Evolutionary conservation across 2,888 invertebrate genomes (phyloP).

Genomic region (Mythimna ferrago): DNA sequence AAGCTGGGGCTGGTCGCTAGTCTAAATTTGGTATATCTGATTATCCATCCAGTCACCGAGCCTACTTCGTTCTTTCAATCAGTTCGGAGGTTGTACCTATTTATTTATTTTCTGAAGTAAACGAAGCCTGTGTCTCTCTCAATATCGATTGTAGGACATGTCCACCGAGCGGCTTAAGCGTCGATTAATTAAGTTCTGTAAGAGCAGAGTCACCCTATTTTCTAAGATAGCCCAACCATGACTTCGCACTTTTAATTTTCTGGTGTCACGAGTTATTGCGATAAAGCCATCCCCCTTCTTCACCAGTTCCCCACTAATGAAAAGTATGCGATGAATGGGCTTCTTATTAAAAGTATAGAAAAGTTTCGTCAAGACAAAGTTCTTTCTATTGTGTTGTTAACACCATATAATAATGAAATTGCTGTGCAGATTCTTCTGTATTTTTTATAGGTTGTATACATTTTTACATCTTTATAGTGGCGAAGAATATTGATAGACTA

Average conservation of each 20-base stretch:
- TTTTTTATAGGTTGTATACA: conserved; percentile 45
- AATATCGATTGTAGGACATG: conserved; percentile 64
- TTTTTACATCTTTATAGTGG: conserved; percentile 20
- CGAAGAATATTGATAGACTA: conserved; percentile 5
- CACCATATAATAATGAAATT: conserved; percentile 72
- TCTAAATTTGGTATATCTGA: too few species aligned
- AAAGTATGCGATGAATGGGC: conserved; percentile 87
- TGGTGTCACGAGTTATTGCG: conserved; percentile 87
- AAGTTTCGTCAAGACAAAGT: conserved; percentile 84
- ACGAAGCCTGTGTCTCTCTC: conserved; percentile 44
- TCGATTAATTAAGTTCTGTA: conserved; percentile 87
- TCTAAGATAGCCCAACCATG: conserved; percentile 85
- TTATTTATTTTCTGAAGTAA: conserved; percentile 47
- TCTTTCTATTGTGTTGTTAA: conserved; percentile 77
- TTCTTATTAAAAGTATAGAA: conserved; percentile 87
- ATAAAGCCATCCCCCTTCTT: conserved; percentile 81
- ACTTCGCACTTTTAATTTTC: conserved; percentile 88
- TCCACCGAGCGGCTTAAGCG: conserved; percentile 71
- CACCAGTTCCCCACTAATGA: conserved; percentile 75
- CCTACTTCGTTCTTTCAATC: conserved; percentile 18
- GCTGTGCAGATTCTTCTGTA: conserved; percentile 62
- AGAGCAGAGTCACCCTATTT: conserved; percentile 86
- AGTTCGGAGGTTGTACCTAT: conserved; percentile 39
- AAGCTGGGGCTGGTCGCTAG: too few species aligned
- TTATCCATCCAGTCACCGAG: neutral